A percentile compares a stretch with the other conserved stretches of the same genome.
Evolutionary conservation across 2,888 invertebrate species (phyloP).

Genomic region (Thera britannica): DNA sequence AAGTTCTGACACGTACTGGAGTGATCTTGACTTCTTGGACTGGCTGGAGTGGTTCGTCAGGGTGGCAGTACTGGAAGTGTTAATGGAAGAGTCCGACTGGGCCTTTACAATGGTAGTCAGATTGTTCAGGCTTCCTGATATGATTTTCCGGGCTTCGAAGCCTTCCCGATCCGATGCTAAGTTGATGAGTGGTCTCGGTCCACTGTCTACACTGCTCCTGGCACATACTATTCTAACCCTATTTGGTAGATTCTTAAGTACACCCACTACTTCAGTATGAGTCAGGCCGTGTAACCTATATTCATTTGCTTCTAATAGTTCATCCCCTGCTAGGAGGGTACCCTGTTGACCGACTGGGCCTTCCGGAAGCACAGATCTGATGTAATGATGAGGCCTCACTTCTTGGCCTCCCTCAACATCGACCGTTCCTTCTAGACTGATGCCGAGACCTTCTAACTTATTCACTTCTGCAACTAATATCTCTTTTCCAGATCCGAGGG

Average conservation of each 20-base stretch:
- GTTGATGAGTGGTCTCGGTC: conserved; percentile 89
- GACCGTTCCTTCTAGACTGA: conserved; percentile 98
- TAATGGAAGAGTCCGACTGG: conserved; percentile 96
- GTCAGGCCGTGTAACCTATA: conserved; percentile 95
- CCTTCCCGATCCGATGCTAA: conserved; percentile 91
- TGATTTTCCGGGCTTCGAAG: conserved; percentile 91
- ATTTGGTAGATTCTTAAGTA: conserved; percentile 95
- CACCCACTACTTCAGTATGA: conserved; percentile 98
- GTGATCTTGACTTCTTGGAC: conserved; percentile 93
- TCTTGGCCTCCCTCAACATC: conserved; percentile 99
- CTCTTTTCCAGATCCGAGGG: conserved; percentile 93
- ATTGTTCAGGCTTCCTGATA: conserved; percentile 94
- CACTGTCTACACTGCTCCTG: conserved; percentile 87
- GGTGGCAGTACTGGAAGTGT: conserved; percentile 93
- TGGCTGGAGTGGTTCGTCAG: conserved; percentile 88
- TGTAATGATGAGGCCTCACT: conserved; percentile 99
- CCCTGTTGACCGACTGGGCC: conserved; percentile 98
- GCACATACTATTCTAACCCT: conserved; percentile 97
- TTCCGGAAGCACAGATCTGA: conserved; percentile 97
- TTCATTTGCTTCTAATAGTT: conserved; percentile 98
- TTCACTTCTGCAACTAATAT: conserved; percentile 96
- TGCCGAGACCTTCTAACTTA: conserved; percentile 97
- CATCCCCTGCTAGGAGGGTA: conserved; percentile 96
- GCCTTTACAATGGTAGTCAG: conserved; percentile 94
- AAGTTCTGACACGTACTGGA: conserved; percentile 97